phyloP scores from a whole-genome alignment of 2,797 vertebrate genomes.

The Onychomys torridus region DNA sequence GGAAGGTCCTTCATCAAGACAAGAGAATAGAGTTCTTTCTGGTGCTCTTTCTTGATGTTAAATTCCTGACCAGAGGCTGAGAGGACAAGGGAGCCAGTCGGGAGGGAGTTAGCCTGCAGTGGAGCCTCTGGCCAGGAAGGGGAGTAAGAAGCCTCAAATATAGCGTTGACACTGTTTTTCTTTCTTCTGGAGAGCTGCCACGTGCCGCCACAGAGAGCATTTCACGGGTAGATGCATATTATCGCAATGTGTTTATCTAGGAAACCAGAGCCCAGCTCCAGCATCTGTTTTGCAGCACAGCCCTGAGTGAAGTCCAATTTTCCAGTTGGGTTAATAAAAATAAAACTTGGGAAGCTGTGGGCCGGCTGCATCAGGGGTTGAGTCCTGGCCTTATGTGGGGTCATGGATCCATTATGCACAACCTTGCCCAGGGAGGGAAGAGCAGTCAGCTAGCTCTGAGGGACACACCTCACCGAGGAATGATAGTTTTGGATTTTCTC shows the following conservation, averaged over 20 bases:
- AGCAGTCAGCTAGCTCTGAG: neutral
- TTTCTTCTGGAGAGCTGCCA: conserved; percentile 81
- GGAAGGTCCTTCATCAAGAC: conserved; percentile 25
- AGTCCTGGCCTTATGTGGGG: conserved; percentile 71
- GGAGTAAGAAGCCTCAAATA: conserved; percentile 77
- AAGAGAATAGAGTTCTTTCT: neutral
- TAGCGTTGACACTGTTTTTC: conserved; percentile 82
- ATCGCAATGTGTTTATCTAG: conserved; percentile 84
- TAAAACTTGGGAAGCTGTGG: conserved; percentile 81
- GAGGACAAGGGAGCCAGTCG: conserved; percentile 10
- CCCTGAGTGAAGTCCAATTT: conserved; percentile 82
- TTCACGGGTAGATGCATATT: conserved; percentile 82
- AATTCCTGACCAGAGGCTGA: conserved; percentile 42
- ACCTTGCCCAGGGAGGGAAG: neutral
- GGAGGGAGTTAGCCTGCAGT: conserved; percentile 57
- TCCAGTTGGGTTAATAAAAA: conserved; percentile 84
- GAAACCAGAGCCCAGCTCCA: conserved; percentile 79
- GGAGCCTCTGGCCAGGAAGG: conserved; percentile 61
- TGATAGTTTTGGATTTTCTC: conserved; percentile 29
- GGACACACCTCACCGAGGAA: neutral
- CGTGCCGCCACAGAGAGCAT: conserved; percentile 77
- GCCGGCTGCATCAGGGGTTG: conserved; percentile 69
- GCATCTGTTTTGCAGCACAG: conserved; percentile 85
- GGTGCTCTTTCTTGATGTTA: conserved; percentile 67
- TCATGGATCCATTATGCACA: conserved; percentile 59